phyloP scores from a whole-genome alignment of 2,113 vertebrate species.

The Caracal caracal region DNA sequence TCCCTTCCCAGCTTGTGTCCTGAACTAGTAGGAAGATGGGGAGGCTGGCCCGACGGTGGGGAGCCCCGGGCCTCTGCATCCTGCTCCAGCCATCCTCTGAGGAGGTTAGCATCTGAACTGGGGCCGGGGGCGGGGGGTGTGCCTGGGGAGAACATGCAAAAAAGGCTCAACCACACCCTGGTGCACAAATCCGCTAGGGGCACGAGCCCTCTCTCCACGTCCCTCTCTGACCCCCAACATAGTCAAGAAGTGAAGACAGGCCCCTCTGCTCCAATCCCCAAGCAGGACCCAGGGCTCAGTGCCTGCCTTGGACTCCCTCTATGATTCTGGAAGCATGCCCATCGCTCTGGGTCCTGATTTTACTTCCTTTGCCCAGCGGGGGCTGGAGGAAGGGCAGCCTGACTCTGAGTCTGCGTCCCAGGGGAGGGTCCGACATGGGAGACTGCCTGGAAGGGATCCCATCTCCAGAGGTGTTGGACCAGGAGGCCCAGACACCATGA shows the following conservation, averaged over 20 bases:
- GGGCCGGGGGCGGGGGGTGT: not conserved
- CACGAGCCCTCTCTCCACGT: not conserved
- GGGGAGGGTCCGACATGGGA: not conserved
- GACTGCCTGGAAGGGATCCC: not conserved
- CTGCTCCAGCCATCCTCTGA: not conserved
- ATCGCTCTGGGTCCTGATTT: not conserved
- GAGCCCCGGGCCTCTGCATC: not conserved
- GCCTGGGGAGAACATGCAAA: not conserved
- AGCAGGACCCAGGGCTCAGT: not conserved
- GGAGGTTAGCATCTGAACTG: not conserved
- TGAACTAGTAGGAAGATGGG: not conserved
- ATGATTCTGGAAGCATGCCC: not conserved
- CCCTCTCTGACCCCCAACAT: not conserved
- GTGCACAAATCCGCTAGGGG: not conserved
- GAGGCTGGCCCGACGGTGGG: not conserved
- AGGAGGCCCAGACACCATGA: constrained; percentile 53
- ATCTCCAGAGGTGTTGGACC: not conserved
- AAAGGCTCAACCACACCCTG: not conserved
- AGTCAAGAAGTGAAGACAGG: not conserved
- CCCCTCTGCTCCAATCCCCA: not conserved
- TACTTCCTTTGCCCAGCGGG: not conserved
- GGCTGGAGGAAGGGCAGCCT: not conserved
- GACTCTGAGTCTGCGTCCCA: not conserved
- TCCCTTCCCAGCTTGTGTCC: constrained; percentile 24
- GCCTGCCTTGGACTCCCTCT: not conserved